Evolutionary conservation across 30 jellyfish, hydroid and myxozoan genomes (phyloP).

Genomic region (Pelagia noctiluca): DNA sequence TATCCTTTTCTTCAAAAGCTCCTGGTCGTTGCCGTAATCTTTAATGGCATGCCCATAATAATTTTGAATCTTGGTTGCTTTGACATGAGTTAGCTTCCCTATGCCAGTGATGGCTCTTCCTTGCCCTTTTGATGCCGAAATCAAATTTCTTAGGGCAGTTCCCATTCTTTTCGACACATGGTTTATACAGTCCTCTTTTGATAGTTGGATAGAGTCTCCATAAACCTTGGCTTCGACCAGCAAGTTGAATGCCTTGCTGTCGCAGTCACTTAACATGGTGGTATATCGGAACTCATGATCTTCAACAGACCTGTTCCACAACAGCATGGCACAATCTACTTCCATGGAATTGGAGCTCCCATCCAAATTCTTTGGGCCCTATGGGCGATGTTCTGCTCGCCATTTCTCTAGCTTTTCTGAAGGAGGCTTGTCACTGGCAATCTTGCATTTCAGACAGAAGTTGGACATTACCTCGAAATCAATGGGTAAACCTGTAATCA

Average conservation of each 20-base stretch:
- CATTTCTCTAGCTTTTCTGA: neutral
- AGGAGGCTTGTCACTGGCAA: neutral
- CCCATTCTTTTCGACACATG: constrained; percentile 37
- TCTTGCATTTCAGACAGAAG: constrained; percentile 27
- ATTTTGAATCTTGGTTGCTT: constrained; percentile 16
- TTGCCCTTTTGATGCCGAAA: constrained; percentile 1
- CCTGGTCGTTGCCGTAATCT: constrained; percentile 5
- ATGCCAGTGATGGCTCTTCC: constrained; percentile 19
- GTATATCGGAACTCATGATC: constrained; percentile 9
- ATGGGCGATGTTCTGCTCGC: constrained; percentile 2
- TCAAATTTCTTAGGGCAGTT: constrained; percentile 7
- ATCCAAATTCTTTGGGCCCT: constrained; percentile 31
- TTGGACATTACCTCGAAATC: constrained; percentile 46
- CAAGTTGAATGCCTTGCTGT: constrained; percentile 37
- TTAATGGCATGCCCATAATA: constrained; percentile 46
- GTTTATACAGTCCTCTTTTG: neutral
- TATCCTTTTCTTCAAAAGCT: neutral
- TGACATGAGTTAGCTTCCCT: constrained; percentile 52
- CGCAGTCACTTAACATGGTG: constrained; percentile 45
- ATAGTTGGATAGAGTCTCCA: neutral
- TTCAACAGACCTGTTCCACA: constrained; percentile 32
- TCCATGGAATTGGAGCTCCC: constrained; percentile 58
- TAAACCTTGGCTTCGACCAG: neutral
- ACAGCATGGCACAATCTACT: constrained; percentile 54
- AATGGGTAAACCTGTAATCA: constrained; percentile 49